Conservation (phyloP, 2,113 vertebrate species). For the Leptocoma aspasia region DNA sequence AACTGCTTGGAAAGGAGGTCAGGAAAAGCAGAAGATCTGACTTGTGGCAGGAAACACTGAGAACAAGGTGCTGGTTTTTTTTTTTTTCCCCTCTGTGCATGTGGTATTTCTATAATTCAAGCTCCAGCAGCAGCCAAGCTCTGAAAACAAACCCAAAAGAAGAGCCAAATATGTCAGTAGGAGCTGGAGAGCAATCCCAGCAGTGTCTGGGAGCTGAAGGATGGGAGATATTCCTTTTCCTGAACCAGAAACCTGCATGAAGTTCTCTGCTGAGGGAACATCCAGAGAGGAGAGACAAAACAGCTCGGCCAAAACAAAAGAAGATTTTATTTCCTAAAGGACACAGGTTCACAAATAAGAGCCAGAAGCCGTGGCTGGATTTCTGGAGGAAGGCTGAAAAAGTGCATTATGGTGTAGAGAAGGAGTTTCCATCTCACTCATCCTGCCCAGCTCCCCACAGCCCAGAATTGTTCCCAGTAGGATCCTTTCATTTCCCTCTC, state of each 20-base stretch:
- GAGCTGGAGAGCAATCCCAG: neutral
- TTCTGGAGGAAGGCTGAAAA: neutral
- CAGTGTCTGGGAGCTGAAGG: neutral
- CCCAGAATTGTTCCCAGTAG: neutral
- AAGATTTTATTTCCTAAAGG: neutral
- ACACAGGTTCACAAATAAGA: neutral
- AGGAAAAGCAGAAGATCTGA: neutral
- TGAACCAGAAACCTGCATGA: neutral
- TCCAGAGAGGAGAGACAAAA: neutral
- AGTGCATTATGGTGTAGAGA: neutral
- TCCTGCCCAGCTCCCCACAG: neutral
- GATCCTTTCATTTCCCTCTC: neutral
- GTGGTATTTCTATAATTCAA: neutral
- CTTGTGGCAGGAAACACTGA: neutral
- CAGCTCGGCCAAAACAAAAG: neutral
- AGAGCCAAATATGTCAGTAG: neutral
- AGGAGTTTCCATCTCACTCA: constrained; percentile 7
- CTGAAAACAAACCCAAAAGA: neutral
- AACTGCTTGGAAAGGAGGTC: neutral
- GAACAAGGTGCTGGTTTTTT: neutral
- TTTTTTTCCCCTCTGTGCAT: neutral
- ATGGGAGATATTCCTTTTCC: neutral
- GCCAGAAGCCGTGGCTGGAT: neutral
- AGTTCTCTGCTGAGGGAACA: neutral
- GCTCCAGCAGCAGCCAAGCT: neutral